Base-by-base conservation (phyloP, 2,888 invertebrate genomes). In the Caenorhabditis wallacei region DNA sequence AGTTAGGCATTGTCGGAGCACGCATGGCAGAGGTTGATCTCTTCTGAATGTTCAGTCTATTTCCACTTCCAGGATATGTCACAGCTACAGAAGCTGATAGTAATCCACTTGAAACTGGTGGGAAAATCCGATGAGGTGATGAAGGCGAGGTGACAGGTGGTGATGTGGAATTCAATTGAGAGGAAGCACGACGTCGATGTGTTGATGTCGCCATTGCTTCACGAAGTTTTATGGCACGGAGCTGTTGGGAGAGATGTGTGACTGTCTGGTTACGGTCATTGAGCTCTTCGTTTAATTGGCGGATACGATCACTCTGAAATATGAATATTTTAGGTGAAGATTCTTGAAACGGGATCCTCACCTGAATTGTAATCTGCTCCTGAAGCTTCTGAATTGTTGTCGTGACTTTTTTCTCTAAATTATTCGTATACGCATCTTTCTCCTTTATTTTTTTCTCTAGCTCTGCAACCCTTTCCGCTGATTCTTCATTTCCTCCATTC, bases 191-290 rank as follows among this genome's bases (percentile, higher is more conserved):
- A 26, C 88, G 86, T 1, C 89, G 72, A 56, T 89, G 88, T 56
- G 87, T 86, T 0, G 89, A 88, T 10, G 87, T 85, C 1, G 89
- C 89, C 88, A 89, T 89, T 8, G 89, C 89, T 84, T 89, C 89
- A 3, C 88, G 84, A 10, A 89, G 88, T 26, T 85, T 85, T 48
- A 86, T 85, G 56, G 81, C 76, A n/a, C 89, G 84, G 4, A 89
- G 81, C 72, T 89, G 89, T 51, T 85, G 84, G 18, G 87, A 87
- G 37, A 89, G 80, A 71, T 89, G 89, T 1, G 89, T 86, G 3
- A 89, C 88, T 0, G 88, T 88, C 53, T 87, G 85, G 40, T 89
- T 89, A 10, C 89, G 71, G 69, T 89, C 88, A 72, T 88, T 86
- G 30, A 89, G 74, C 48, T 89, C 89, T 40, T 80, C 80, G 26